Conservation (phyloP, 1,140 invertebrate genomes). For the Psilanteris sp. region DNA sequence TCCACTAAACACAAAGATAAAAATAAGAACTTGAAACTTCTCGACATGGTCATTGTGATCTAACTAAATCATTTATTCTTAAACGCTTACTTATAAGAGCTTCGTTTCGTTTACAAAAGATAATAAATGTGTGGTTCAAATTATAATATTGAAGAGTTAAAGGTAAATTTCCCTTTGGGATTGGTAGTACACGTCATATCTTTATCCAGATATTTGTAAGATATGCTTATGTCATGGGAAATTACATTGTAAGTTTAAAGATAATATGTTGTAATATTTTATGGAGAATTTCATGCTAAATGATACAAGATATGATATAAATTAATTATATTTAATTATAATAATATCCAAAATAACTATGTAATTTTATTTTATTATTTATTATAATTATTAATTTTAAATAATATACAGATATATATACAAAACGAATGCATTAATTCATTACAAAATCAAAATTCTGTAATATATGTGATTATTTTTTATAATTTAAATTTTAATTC, state of each 20-base stretch:
- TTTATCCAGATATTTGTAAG: constrained; percentile 30
- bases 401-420: too few relatives aligned
- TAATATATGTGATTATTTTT: too few relatives aligned
- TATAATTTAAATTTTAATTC: too few relatives aligned
- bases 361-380: too few relatives aligned
- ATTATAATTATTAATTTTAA: too few relatives aligned
- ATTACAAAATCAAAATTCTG: too few relatives aligned
- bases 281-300: too few relatives aligned
- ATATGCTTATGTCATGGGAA: constrained; percentile 33
- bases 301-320: too few relatives aligned
- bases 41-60: constrained; percentile 49
- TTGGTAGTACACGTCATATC: constrained; percentile 49
- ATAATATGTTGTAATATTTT: constrained; percentile 1
- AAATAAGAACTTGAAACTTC: constrained; percentile 10
- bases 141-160: constrained; percentile 50
- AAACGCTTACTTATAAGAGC: constrained; percentile 65
- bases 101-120: constrained; percentile 70
- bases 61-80: constrained; percentile 45
- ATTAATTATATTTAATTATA: too few relatives aligned
- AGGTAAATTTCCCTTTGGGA: constrained; percentile 66
- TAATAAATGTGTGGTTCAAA: constrained; percentile 57
- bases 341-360: too few relatives aligned
- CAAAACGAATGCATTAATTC: too few relatives aligned
- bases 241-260: constrained; percentile 15
- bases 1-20: constrained; percentile 23